Evolutionary conservation across 2,797 vertebrate species (phyloP), one percentile per base, ranked within the genome.

Genomic region (Moxostoma hubbsi): DNA sequence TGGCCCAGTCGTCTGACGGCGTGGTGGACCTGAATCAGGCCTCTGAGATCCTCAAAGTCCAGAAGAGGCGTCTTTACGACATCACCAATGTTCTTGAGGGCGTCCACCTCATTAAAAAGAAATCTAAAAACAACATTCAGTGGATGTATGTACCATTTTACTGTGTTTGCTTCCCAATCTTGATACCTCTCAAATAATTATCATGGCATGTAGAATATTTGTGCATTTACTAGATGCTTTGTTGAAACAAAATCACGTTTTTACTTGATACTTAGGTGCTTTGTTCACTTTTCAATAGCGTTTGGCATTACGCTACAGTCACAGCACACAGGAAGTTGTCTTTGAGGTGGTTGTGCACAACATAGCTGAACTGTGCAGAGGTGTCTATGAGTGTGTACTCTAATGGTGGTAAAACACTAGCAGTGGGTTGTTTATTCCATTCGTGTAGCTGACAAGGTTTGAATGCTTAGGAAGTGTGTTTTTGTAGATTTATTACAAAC

Each of bases 121-220:
- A 98, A 87, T 98, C 97, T 9, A 99, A 99, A 91, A 99, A 99
- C 93, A 98, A 98, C 89, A 97, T 99, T 87, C 96, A 99, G 86
- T 99, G 98, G 98, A 97, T 98, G 98, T 99, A 93, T 94, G 98
- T 95, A 63, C 62, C 72, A 5, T 24, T 10, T 47, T n/a, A 7
- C 7, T 47, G n/a, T 64, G 43, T 45, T 64, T 13, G 45, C 7
- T 47, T 47, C 3, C 15, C 2, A 43, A 43, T 62, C 6, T 43
- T 13, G 16, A 12, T 46, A 6, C 9, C n/a, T 54, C 12, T 13
- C 36, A 36, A 36, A 36, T 36, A 36, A 36, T 36, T 36, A 3
- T 36, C 36, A 3, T 36, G 36, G 36, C 36, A 5, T 5, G 62
- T 12, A 64, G 62, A 64, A n/a, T 5, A 64, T 64, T n/a, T 8